Conservation (phyloP, 2,888 invertebrate species). For the Chouioia cunea region DNA sequence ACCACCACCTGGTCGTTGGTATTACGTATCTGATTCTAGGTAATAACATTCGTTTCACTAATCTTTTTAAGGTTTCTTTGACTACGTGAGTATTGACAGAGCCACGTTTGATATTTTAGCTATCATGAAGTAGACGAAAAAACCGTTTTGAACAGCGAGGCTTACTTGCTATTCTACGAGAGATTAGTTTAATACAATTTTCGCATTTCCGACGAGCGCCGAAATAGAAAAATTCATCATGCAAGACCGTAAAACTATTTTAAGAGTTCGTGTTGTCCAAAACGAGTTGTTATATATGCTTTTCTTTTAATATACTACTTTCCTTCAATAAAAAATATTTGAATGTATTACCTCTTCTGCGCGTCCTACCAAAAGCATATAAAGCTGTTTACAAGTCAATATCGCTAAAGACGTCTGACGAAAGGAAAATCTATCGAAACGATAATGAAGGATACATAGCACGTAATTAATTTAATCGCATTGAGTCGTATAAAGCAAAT, state of each 20-base stretch:
- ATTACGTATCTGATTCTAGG: conserved; percentile 91
- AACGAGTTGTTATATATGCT: conserved; percentile 19
- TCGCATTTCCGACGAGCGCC: conserved; percentile 27
- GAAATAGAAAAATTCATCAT: conserved; percentile 18
- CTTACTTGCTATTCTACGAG: conserved; percentile 97
- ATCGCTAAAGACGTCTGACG: conserved; percentile 21
- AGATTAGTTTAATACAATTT: conserved; percentile 78
- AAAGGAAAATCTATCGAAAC: conserved; percentile 10
- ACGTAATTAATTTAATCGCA: conserved; percentile 12
- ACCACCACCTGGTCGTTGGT: conserved; percentile 87
- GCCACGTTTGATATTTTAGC: conserved; percentile 52
- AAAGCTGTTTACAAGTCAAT: conserved; percentile 17
- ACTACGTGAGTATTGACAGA: not conserved
- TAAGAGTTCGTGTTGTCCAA: conserved; percentile 22
- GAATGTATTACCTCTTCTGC: conserved; percentile 9
- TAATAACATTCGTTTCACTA: conserved; percentile 44
- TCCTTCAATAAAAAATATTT: conserved; percentile 13
- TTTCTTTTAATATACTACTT: conserved; percentile 19
- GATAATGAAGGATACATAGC: conserved; percentile 3
- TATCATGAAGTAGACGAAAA: conserved; percentile 86
- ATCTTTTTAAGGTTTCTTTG: not conserved
- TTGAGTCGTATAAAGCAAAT: conserved; percentile 11
- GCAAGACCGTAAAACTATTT: conserved; percentile 15
- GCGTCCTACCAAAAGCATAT: conserved; percentile 13
- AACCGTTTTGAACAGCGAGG: conserved; percentile 86